Evolutionary conservation across 2,888 invertebrate genomes (phyloP).

Genomic region (Diarsia dahlii): DNA sequence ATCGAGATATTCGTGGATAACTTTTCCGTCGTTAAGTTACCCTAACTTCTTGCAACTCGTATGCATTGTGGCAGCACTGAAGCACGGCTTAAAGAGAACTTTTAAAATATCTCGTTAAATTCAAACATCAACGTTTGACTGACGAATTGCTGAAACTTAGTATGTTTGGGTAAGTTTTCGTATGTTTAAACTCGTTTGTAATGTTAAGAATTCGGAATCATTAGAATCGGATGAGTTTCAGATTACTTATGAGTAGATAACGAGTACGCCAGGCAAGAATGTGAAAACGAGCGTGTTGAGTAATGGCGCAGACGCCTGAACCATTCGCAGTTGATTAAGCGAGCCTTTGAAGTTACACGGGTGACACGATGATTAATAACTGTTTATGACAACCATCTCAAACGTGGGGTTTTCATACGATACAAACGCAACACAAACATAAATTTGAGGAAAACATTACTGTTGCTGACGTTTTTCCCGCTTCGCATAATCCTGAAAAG

Average conservation of each 20-base stretch:
- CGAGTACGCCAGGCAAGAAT: slow-evolving; percentile 81
- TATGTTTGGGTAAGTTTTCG: slow-evolving; percentile 25
- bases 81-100: slow-evolving; percentile 65
- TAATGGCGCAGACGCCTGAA: slow-evolving; percentile 83
- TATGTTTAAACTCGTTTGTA: slow-evolving; percentile 17
- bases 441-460: slow-evolving; percentile 64
- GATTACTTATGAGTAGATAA: slow-evolving; percentile 74
- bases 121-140: slow-evolving; percentile 68
- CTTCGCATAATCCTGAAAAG: slow-evolving; percentile 67
- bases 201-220: slow-evolving; percentile 59
- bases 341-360: slow-evolving; percentile 84
- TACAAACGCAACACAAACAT: slow-evolving; percentile 71
- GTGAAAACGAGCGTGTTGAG: slow-evolving; percentile 83
- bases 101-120: slow-evolving; percentile 68
- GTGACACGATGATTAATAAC: slow-evolving; percentile 87
- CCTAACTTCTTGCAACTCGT: slow-evolving; percentile 60
- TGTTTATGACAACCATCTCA: slow-evolving; percentile 84
- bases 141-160: slow-evolving; percentile 68
- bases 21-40: slow-evolving; percentile 59
- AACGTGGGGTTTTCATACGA: slow-evolving; percentile 73
- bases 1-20: slow-evolving; percentile 58
- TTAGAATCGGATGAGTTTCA: slow-evolving; percentile 71
- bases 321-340: slow-evolving; percentile 88
- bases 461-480: slow-evolving; percentile 61
- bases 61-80: slow-evolving; percentile 71